phyloP scores from a whole-genome alignment of 2,797 vertebrate genomes.

The Rhodeus uyekii region DNA sequence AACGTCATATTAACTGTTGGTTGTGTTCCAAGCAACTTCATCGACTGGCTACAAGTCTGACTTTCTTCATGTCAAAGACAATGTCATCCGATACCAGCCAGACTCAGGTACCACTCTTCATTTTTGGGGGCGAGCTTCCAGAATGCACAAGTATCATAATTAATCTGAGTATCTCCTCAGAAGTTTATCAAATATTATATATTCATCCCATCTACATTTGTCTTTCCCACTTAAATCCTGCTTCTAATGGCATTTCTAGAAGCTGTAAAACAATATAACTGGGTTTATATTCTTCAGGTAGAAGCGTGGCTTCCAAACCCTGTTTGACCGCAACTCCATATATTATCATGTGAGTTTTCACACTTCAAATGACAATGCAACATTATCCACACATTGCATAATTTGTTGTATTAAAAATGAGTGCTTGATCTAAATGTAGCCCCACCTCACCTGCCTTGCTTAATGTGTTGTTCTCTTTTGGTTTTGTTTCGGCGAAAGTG shows the following conservation, averaged over 20 bases:
- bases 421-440: no score
- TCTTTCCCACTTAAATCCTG: slow-evolving; percentile 30
- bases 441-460: neutral
- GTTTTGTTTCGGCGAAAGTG: neutral
- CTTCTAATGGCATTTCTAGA: slow-evolving; percentile 14
- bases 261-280: slow-evolving; percentile 11
- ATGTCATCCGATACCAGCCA: neutral
- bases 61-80: neutral
- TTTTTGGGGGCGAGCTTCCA: neutral
- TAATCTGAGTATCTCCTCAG: neutral
- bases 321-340: slow-evolving; percentile 27
- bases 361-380: slow-evolving; percentile 40
- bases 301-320: slow-evolving; percentile 29
- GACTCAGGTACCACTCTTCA: slow-evolving; percentile 14
- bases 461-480: neutral
- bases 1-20: slow-evolving; percentile 30
- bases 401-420: no score
- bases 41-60: neutral
- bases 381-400: no score
- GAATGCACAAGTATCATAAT: neutral
- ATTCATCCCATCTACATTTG: neutral
- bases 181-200: neutral
- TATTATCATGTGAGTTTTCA: slow-evolving; percentile 4
- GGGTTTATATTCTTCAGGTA: neutral
- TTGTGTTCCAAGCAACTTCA: slow-evolving; percentile 21